These are phyloP conservation scores for Hedychridium roseum DNA, from an alignment of 2,888 invertebrate genomes.

Conservation along the genomic window DNA sequence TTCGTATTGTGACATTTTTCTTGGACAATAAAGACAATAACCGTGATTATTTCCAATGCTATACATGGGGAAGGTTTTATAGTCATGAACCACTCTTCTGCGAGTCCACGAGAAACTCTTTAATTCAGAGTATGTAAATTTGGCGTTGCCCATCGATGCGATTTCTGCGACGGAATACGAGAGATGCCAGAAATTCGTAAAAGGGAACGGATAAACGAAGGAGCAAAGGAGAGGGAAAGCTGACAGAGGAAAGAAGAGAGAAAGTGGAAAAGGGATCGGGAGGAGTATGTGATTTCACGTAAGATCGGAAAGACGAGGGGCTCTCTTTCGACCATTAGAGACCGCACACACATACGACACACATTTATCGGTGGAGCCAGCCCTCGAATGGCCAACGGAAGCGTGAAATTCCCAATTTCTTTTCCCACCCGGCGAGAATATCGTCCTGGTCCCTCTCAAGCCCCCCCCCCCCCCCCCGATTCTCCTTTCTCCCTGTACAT, in stretches of 20 bases:
- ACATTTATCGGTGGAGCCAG: conserved; percentile 32
- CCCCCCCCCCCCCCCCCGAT: conserved; percentile 19
- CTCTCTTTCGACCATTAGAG: conserved; percentile 39
- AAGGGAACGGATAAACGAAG: not conserved
- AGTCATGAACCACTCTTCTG: too few relatives aligned
- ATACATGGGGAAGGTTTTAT: too few relatives aligned
- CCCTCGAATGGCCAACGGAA: conserved; percentile 53
- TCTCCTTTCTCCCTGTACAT: conserved; percentile 5
- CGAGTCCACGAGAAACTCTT: too few relatives aligned
- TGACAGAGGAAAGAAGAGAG: conserved; percentile 3
- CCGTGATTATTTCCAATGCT: too few relatives aligned
- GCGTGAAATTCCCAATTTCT: conserved; percentile 62
- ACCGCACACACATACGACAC: conserved; percentile 24
- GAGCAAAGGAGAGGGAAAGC: conserved; percentile 3
- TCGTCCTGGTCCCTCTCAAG: conserved; percentile 26
- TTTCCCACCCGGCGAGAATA: conserved; percentile 49
- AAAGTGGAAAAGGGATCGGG: not conserved
- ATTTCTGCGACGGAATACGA: conserved; percentile 32
- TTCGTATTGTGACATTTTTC: too few relatives aligned
- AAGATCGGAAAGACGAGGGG: conserved; percentile 35
- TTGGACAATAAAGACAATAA: too few relatives aligned
- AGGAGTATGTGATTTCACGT: conserved; percentile 24
- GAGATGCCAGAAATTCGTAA: too few relatives aligned
- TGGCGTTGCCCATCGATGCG: conserved; percentile 23
- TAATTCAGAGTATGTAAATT: conserved; percentile 21